These are phyloP conservation scores for Serranus cabrilla DNA, from an alignment of 2,797 vertebrate species.

Conservation along the genomic window DNA sequence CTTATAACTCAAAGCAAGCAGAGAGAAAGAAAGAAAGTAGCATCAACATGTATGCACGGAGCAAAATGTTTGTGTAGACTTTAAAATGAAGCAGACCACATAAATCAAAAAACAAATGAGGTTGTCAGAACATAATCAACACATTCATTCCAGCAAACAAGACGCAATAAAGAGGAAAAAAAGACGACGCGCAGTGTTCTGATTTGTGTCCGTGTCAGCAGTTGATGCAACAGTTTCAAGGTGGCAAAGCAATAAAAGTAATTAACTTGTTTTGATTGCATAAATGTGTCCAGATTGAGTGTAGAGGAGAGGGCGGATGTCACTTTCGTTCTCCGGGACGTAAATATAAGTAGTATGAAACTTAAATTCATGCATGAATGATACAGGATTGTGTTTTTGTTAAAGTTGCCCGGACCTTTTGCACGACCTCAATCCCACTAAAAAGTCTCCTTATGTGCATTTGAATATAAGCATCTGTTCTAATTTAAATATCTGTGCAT, in stretches of 20 bases:
- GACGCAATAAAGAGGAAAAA: slow-evolving; percentile 11
- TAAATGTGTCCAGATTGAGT: neutral
- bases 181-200: neutral
- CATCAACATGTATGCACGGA: neutral
- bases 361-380: neutral
- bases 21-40: neutral
- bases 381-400: neutral
- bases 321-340: neutral
- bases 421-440: too few relatives aligned
- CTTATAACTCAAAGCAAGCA: slow-evolving; percentile 2
- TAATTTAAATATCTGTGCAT: too few relatives aligned
- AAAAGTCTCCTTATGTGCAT: too few relatives aligned
- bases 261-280: slow-evolving; percentile 7
- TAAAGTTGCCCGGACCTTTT: too few relatives aligned
- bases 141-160: slow-evolving; percentile 25
- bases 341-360: neutral
- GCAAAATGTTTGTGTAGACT: neutral
- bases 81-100: slow-evolving; percentile 18
- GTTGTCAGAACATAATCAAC: slow-evolving; percentile 37
- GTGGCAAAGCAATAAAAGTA: slow-evolving; percentile 22
- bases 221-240: neutral
- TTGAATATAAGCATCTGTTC: too few relatives aligned
- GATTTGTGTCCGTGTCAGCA: slow-evolving; percentile 1
- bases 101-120: slow-evolving; percentile 35
- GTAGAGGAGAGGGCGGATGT: neutral